Conservation (phyloP, 1,140 invertebrate genomes). For the Drosophila murphyi region DNA sequence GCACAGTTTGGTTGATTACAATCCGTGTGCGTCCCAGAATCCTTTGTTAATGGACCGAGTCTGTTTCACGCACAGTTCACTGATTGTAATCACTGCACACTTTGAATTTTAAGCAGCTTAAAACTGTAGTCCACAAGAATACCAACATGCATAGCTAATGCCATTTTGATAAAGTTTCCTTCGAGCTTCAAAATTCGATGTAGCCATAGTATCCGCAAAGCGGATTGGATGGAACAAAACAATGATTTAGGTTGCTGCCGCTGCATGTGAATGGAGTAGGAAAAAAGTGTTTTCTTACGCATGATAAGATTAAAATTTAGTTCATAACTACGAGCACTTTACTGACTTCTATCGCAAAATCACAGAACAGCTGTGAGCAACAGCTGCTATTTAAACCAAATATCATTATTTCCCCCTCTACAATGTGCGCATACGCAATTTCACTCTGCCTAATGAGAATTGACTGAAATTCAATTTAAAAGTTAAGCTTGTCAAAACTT, state of each 20-base stretch:
- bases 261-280: slow-evolving; percentile 24
- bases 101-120: slow-evolving; percentile 77
- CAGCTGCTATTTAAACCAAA: slow-evolving; percentile 19
- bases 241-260: slow-evolving; percentile 6
- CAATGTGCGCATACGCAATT: slow-evolving; percentile 18
- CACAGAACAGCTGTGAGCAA: slow-evolving; percentile 29
- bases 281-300: slow-evolving; percentile 42
- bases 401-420: background rate
- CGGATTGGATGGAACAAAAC: slow-evolving; percentile 52
- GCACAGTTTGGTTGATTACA: background rate
- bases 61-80: slow-evolving; percentile 41
- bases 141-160: background rate
- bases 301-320: slow-evolving; percentile 50
- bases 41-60: slow-evolving; percentile 58
- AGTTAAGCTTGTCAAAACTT: slow-evolving; percentile 43
- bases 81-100: slow-evolving; percentile 65
- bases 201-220: slow-evolving; percentile 53
- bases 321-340: slow-evolving; percentile 47
- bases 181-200: slow-evolving; percentile 1
- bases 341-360: background rate
- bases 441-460: slow-evolving; percentile 36
- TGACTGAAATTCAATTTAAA: slow-evolving; percentile 56
- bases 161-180: slow-evolving; percentile 15
- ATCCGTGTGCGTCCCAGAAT: slow-evolving; percentile 16
- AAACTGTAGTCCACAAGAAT: slow-evolving; percentile 6